Evolutionary conservation across 2,888 invertebrate species (phyloP).

Genomic region (Cephus pygmeus): DNA sequence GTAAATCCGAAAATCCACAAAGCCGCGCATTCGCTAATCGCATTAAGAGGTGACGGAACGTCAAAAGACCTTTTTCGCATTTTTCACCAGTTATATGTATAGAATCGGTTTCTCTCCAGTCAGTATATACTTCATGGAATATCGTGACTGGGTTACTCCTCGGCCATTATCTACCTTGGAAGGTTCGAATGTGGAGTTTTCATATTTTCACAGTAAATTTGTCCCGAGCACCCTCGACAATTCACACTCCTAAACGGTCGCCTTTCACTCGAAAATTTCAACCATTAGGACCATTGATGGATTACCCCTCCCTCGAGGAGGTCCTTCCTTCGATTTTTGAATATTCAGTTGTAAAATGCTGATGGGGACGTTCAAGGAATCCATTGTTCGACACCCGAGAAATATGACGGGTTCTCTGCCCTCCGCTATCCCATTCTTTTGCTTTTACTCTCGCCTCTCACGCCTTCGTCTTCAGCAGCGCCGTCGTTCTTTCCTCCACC

Average conservation of each 20-base stretch:
- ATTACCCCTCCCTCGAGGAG: constrained; percentile 32
- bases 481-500: constrained; percentile 13
- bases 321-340: constrained; percentile 34
- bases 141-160: neutral
- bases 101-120: constrained; percentile 1
- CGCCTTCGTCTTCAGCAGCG: neutral
- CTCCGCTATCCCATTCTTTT: neutral
- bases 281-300: constrained; percentile 46
- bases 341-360: constrained; percentile 46
- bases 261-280: constrained; percentile 45
- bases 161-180: neutral
- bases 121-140: neutral
- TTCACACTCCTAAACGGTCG: constrained; percentile 42
- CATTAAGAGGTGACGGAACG: constrained; percentile 42
- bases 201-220: constrained; percentile 54
- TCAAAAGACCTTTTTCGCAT: constrained; percentile 33
- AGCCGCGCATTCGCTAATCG: constrained; percentile 46
- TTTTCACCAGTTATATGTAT: constrained; percentile 8
- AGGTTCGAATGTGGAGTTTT: constrained; percentile 23
- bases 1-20: constrained; percentile 42
- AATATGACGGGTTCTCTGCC: constrained; percentile 34
- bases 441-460: neutral
- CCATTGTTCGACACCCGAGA: constrained; percentile 41
- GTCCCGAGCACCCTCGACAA: constrained; percentile 30
- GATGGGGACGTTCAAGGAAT: constrained; percentile 41